Evolutionary conservation across 2,797 vertebrate genomes (phyloP), one percentile per base, ranked within the genome.

Genomic region (Phrynocephalus vlangalii): DNA sequence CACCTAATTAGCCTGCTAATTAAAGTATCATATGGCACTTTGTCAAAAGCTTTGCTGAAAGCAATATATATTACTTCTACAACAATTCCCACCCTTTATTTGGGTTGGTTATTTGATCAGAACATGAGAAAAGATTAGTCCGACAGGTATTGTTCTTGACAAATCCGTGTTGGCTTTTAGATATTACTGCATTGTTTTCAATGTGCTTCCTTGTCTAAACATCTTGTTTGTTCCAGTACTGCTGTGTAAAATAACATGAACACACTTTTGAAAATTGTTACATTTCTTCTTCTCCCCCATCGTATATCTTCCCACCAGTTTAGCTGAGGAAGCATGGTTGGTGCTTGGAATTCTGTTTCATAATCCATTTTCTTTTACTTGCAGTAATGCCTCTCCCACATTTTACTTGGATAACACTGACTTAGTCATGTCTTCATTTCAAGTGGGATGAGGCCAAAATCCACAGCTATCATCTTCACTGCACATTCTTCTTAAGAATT

Each of bases 371-470:
- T 33, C 77, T 82, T 82, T 88, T 92, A 79, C 50, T 30, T 28
- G 15, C 28, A 73, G 67, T 6, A 79, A 50, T 48, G 28, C 68
- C 72, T 89, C 89, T 20, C 3, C 79, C 56, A 87, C 79, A 84
- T 68, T 90, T 71, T 3, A 87, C 72, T 30, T 38, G 90, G 79
- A 83, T 33, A 88, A 87, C 38, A 90, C 91, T 91, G 88, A 94
- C 89, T 92, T 89, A 95, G 92, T 84, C 89, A 90, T 50, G 66
- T 68, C 3, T 67, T 26, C 80, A 90, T 83, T 84, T 94, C 90
- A 86, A 83, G 87, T 68, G 56, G 84, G 88, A 91, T 93, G 88
- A 68, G 84, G 30, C 86, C 89, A 89, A 93, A 94, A 93, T 80
- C 88, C 0, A 68, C 87, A 80, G 82, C 75, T 81, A 24, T 87